A percentile compares a stretch with the other conserved stretches of the same genome.
phyloP scores from a whole-genome alignment of 1,140 invertebrate genomes.

The Drosophila serrata region DNA sequence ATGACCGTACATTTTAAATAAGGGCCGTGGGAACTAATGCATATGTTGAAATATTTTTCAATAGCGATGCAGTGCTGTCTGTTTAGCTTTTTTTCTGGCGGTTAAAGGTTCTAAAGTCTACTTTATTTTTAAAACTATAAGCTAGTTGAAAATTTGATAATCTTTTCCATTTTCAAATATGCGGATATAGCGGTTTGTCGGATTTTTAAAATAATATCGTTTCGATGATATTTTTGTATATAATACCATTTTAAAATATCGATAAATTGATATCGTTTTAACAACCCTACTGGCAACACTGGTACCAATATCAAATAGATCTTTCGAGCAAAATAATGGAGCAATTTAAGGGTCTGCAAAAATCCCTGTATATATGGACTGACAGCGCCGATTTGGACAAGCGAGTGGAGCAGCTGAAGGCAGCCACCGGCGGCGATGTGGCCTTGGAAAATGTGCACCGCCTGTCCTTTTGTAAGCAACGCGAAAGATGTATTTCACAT shows the following conservation, averaged over 20 bases:
- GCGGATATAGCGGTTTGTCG: no score
- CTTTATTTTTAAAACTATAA: no score
- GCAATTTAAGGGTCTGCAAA: conserved; percentile 71
- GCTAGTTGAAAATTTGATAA: no score
- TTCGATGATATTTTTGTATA: no score
- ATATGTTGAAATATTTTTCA: neutral
- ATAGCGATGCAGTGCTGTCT: neutral
- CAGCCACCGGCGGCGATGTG: conserved; percentile 72
- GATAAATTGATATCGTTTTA: no score
- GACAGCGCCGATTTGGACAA: conserved; percentile 66
- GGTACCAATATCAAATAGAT: neutral
- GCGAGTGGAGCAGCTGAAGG: conserved; percentile 62
- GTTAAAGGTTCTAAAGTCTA: no score
- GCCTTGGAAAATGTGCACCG: conserved; percentile 81
- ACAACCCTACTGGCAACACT: neutral
- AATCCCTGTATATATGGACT: conserved; percentile 78
- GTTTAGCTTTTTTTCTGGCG: neutral
- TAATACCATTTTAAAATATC: no score
- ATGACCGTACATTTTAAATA: neutral
- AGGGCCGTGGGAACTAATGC: neutral
- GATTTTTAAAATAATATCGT: no score
- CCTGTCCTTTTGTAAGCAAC: conserved; percentile 73
- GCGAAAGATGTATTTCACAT: conserved; percentile 10
- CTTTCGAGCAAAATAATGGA: conserved; percentile 56
- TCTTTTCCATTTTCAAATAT: no score